Conservation (phyloP, 2,888 invertebrate genomes). For the Augochlorella aurata region DNA sequence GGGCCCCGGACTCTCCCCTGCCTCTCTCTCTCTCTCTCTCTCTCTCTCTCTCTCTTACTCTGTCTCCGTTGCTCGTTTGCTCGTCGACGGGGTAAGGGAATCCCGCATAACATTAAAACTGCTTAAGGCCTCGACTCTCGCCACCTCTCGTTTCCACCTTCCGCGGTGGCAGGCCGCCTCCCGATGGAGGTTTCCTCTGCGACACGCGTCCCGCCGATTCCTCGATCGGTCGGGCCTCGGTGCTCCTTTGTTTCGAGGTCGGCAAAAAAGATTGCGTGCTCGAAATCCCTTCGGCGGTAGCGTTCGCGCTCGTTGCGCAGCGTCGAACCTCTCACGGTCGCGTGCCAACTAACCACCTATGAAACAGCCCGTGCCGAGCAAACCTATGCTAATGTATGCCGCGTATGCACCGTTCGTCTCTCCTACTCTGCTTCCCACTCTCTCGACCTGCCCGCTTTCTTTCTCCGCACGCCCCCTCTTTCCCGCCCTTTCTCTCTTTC, state of each 20-base stretch:
- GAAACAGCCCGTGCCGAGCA: conserved; percentile 71
- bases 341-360: conserved; percentile 74
- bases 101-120: conserved; percentile 79
- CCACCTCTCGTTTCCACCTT: conserved; percentile 25
- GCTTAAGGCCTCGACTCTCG: conserved; percentile 56
- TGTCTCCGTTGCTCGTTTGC: conserved; percentile 9
- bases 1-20: conserved; percentile 49
- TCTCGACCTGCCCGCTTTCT: conserved; percentile 13
- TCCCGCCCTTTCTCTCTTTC: not conserved
- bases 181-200: not conserved
- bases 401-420: conserved; percentile 61
- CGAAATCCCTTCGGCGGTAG: conserved; percentile 49
- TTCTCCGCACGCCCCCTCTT: conserved; percentile 23
- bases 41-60: conserved; percentile 31
- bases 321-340: conserved; percentile 67
- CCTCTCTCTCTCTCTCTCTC: conserved; percentile 30
- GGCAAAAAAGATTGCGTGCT: conserved; percentile 70
- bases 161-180: not conserved
- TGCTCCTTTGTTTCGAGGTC: conserved; percentile 61
- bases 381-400: conserved; percentile 74
- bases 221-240: conserved; percentile 15
- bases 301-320: conserved; percentile 41
- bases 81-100: conserved; percentile 71
- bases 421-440: conserved; percentile 29
- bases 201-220: conserved; percentile 34